phyloP scores from a whole-genome alignment of 2,888 invertebrate species.

The Pherbina coryleti region DNA sequence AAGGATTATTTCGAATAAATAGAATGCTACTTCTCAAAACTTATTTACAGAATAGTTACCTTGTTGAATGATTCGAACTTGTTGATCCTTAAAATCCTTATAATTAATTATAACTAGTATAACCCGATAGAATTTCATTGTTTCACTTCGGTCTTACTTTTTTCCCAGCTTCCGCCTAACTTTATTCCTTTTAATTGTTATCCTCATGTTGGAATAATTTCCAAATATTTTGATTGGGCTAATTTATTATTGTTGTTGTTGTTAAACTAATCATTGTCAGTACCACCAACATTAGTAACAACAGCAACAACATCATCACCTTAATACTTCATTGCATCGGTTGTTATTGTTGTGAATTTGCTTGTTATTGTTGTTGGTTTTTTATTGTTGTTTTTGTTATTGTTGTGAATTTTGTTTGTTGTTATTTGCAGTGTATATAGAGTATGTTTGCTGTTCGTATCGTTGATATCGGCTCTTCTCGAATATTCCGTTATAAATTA shows the following conservation, averaged over 20 bases:
- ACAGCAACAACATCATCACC: background rate
- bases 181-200: background rate
- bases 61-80: too few relatives aligned
- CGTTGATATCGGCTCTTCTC: background rate
- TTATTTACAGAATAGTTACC: too few relatives aligned
- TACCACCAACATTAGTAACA: background rate
- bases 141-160: too few relatives aligned
- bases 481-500: conserved; percentile 18
- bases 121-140: too few relatives aligned
- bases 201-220: background rate
- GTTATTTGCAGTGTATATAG: background rate
- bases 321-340: background rate
- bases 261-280: conserved; percentile 15
- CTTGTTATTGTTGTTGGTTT: too few relatives aligned
- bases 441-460: background rate
- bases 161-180: background rate
- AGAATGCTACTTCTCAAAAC: too few relatives aligned
- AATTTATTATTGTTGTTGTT: conserved; percentile 15
- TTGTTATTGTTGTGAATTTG: too few relatives aligned
- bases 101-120: too few relatives aligned
- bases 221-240: conserved; percentile 8
- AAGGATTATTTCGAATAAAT: too few relatives aligned
- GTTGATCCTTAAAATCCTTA: too few relatives aligned
- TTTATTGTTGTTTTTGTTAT: too few relatives aligned
- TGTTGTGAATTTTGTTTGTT: too few relatives aligned